Conservation (phyloP, 1,140 invertebrate species). For the Nephotettix cincticeps region DNA sequence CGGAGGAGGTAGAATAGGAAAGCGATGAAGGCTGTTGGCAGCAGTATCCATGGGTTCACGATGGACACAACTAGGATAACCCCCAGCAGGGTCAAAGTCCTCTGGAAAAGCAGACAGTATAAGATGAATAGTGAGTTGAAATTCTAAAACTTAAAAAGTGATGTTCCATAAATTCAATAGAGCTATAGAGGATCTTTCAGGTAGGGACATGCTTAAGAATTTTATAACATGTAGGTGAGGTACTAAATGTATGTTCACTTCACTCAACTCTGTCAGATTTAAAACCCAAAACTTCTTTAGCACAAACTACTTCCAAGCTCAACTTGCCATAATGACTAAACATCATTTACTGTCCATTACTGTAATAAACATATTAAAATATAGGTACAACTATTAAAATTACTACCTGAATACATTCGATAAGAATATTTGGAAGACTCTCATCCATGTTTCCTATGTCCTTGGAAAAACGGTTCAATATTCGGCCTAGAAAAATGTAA, state of each 20-base stretch:
- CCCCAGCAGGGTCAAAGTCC: conserved; percentile 21
- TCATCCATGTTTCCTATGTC: conserved; percentile 85
- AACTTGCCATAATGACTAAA: too few species aligned
- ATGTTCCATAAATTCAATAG: too few species aligned
- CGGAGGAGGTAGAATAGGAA: conserved; percentile 72
- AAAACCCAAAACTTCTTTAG: too few species aligned
- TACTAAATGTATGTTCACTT: too few species aligned
- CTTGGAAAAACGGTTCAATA: conserved; percentile 74
- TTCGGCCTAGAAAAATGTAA: conserved; percentile 58
- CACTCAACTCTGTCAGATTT: too few species aligned
- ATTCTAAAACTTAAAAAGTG: too few species aligned
- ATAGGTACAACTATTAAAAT: not conserved
- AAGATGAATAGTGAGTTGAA: too few species aligned
- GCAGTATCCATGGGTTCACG: conserved; percentile 71
- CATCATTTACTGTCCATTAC: too few species aligned
- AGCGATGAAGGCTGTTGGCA: conserved; percentile 68
- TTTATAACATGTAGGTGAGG: too few species aligned
- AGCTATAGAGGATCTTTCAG: too few species aligned
- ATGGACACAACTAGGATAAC: conserved; percentile 11
- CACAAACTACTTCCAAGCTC: too few species aligned
- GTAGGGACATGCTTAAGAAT: too few species aligned
- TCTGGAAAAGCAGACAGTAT: conserved; percentile 5
- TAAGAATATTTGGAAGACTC: conserved; percentile 69
- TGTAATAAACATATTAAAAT: conserved; percentile 21
- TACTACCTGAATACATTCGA: conserved; percentile 70